Evolutionary conservation across 2,888 invertebrate species (phyloP), one percentile per base, ranked within the genome.

Genomic region (Pinctada fucata): DNA sequence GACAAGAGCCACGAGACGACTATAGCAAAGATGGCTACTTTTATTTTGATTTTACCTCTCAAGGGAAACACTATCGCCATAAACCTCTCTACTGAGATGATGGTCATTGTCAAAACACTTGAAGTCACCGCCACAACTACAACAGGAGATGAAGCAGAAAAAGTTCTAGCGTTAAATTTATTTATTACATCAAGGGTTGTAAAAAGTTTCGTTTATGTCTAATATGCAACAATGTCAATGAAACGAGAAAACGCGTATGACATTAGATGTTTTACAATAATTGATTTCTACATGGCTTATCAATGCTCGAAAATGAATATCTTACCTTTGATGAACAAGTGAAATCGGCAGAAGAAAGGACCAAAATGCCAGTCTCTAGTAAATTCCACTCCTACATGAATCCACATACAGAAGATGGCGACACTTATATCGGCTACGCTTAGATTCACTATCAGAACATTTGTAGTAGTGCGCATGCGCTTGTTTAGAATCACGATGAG

Each of bases 331-430:
- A 88, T 83, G 82, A 91, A 90, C 0, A 87, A 86, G 51, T 85
- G 87, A 31, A 84, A 84, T 78, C 88, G 89, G 79, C 91, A 91
- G 69, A 90, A 82, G 64, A 86, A 81, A 2, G 81, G 73, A 4
- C 89, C 88, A 80, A 91, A 90, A 2, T 88, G 88, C 88, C 88
- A 91, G 45, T 86, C 82, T 3, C 78, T 63, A 0, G 85, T 84
- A 49, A 90, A 81, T 6, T 52, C 83, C 47, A 90, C 82, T 2
- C 88, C 90, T 3, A 89, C 83, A 71, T 91, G 90, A 1, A 89
- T 86, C 90, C 91, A 90, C 91, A 91, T 90, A 76, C 90, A 90
- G 78, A 89, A 88, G 0, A 79, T 68, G 0, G 87, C 90, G 3
- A 91, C 89, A 86, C 90, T 83, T 4, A 91, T 78, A 77, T 91